These are phyloP conservation scores for Xylocampa areola DNA, from an alignment of 2,888 invertebrate species.

Conservation along the genomic window DNA sequence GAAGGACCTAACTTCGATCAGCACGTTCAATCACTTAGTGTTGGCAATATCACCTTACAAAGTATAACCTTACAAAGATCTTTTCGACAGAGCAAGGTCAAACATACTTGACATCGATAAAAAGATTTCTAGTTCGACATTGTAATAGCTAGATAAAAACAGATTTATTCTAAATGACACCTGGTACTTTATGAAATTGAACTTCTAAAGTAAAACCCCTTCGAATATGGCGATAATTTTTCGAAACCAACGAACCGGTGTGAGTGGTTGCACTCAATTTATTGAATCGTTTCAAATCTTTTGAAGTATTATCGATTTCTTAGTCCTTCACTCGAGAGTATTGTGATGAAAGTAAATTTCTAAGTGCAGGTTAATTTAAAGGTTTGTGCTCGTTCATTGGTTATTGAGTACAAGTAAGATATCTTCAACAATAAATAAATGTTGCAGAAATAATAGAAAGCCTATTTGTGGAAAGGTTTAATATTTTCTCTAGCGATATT, in stretches of 20 bases:
- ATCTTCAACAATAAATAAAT: not conserved
- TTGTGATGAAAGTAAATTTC: constrained; percentile 14
- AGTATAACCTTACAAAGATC: too few relatives aligned
- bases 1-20: too few relatives aligned
- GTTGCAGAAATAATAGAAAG: not conserved
- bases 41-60: too few relatives aligned
- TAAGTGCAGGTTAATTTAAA: constrained; percentile 36
- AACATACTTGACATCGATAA: constrained; percentile 3
- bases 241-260: constrained; percentile 30
- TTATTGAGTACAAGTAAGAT: not conserved
- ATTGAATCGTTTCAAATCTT: constrained; percentile 23
- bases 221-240: constrained; percentile 39
- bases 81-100: constrained; percentile 16
- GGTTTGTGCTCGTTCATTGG: not conserved
- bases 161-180: constrained; percentile 31
- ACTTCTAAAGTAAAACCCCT: constrained; percentile 14
- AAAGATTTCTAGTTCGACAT: constrained; percentile 18
- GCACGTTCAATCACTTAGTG: too few relatives aligned
- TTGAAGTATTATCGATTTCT: constrained; percentile 28
- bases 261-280: constrained; percentile 37
- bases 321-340: not conserved
- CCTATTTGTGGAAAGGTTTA: not conserved
- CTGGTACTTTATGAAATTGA: constrained; percentile 40
- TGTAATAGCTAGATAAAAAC: constrained; percentile 14
- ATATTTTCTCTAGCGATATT: not conserved